Evolutionary conservation across 2,888 invertebrate genomes (phyloP), one percentile per base, ranked within the genome.

Genomic region (Aphidoletes aphidimyza): DNA sequence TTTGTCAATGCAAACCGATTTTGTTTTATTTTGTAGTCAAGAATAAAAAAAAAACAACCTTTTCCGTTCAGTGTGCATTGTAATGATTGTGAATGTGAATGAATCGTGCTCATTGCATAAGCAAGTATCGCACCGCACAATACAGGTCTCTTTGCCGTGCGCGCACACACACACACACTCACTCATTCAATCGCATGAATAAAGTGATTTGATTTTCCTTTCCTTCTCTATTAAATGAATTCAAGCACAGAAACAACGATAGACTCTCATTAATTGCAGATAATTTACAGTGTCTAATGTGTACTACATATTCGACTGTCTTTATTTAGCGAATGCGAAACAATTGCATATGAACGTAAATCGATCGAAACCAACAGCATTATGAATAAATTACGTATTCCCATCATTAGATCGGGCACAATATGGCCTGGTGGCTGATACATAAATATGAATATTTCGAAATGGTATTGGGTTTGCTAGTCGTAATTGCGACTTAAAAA

Each of bases 341-440:
- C 3, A 22, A 30, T 30, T 69, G 30, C 30, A 69, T 54, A 22
- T 30, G 30, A 14, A 11, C 34, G 69, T 69, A 69, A 69, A 69
- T 69, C 69, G 69, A 69, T 69, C 17, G 69, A 69, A 69, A 69
- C 34, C 30, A 14, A n/a, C n/a, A 69, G 69, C 69, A 69, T 69
- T 69, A 69, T 69, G 69, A 69, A 69, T 69, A 69, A 69, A 69
- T 69, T 69, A 69, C 69, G 69, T 69, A 30, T 69, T 69, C 30
- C 30, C 69, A 26, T 30, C 30, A 54, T 19, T 30, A n/a, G 69
- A 30, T 69, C 54, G 22, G 22, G n/a, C 54, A 54, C 22, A 9
- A 14, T 30, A 3, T 1, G 26, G 34, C 30, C 0, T 30, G 69
- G 69, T 54, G 22, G 3, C 2, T 54, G n/a, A 2, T 54, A 14